phyloP scores from a whole-genome alignment of 2,888 invertebrate genomes.

The Uloborus plumipes region DNA sequence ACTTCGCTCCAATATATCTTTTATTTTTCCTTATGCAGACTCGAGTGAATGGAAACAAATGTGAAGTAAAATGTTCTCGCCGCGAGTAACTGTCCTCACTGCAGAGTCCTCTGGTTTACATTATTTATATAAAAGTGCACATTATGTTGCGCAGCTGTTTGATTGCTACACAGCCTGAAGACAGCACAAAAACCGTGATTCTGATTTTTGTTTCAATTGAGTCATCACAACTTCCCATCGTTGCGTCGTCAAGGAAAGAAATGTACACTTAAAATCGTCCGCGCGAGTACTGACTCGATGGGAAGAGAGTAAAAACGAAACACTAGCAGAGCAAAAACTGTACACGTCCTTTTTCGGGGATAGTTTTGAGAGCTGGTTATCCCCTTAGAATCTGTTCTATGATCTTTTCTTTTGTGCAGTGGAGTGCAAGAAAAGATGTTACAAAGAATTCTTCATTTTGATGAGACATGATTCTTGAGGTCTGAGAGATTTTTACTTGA shows the following conservation, averaged over 20 bases:
- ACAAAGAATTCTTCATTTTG: constrained; percentile 22
- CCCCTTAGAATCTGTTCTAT: constrained; percentile 8
- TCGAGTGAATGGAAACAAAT: constrained; percentile 39
- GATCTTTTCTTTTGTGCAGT: constrained; percentile 39
- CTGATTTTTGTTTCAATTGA: constrained; percentile 37
- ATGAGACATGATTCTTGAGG: constrained; percentile 59
- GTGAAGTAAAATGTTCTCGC: constrained; percentile 20
- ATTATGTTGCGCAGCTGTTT: constrained; percentile 21
- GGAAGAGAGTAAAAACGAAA: constrained; percentile 17
- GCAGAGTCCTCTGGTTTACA: too few relatives aligned
- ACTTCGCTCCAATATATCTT: not conserved
- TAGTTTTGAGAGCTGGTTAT: too few relatives aligned
- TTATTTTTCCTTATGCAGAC: constrained; percentile 17
- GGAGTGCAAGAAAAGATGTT: constrained; percentile 54
- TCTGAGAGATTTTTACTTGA: constrained; percentile 49
- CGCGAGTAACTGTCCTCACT: constrained; percentile 6
- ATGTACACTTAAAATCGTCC: constrained; percentile 62
- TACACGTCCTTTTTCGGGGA: constrained; percentile 20
- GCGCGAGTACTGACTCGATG: constrained; percentile 28
- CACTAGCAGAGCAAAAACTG: constrained; percentile 53
- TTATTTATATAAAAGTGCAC: constrained; percentile 59
- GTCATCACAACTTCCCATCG: constrained; percentile 53
- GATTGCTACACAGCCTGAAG: constrained; percentile 46
- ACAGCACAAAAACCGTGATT: constrained; percentile 33
- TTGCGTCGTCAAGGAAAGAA: constrained; percentile 31